These are phyloP conservation scores for Drosophila nikananu DNA, from an alignment of 1,140 invertebrate species.

Conservation along the genomic window DNA sequence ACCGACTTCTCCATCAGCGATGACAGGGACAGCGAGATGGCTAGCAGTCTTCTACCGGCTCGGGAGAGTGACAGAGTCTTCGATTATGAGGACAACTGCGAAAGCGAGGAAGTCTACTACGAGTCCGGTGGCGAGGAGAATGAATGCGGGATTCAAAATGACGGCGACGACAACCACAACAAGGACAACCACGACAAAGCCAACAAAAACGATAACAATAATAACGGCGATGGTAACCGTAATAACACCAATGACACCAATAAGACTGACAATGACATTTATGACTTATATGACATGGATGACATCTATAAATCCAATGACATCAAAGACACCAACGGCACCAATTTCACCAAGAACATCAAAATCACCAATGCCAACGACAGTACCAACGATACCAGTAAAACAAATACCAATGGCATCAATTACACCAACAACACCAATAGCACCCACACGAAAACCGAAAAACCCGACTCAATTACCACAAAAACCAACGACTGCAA, in stretches of 20 bases:
- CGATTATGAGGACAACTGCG: background rate
- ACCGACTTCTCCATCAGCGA: constrained; percentile 2
- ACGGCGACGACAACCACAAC: background rate
- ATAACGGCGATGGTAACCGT: background rate
- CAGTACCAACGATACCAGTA: background rate
- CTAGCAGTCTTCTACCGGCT: background rate
- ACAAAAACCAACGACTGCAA: background rate
- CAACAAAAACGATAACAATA: background rate
- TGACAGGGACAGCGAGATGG: background rate
- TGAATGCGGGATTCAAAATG: background rate
- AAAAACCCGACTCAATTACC: background rate
- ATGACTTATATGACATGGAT: background rate
- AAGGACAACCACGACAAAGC: background rate
- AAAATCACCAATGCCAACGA: background rate
- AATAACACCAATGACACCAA: background rate
- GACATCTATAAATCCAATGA: background rate
- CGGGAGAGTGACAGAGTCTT: background rate
- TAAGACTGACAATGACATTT: background rate
- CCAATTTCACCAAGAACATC: background rate
- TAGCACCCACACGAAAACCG: background rate
- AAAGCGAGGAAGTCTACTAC: background rate
- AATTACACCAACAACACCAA: background rate
- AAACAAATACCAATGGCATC: background rate
- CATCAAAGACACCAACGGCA: background rate
- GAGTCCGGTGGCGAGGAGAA: background rate